Evolutionary conservation across 2,113 vertebrate species (phyloP), one percentile per base, ranked within the genome.

Genomic region (Ophiodon elongatus): DNA sequence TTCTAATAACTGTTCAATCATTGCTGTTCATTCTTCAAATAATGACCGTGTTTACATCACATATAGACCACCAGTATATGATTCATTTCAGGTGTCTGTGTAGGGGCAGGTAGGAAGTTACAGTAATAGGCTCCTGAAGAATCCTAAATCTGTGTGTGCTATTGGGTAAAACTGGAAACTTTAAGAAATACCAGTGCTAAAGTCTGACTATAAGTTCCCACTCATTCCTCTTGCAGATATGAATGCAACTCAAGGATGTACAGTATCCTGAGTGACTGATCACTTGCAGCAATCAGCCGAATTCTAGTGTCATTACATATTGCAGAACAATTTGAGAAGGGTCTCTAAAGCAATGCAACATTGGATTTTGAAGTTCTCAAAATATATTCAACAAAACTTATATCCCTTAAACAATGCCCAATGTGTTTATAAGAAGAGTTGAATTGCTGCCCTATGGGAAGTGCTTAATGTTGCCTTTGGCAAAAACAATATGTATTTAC

Each of bases 181-280:
- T 57, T 8, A n/a, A 35, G 37, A 31, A 60, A 31, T 45, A 4
- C 15, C 11, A 39, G 14, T 57, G 6, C 21, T 73, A 2, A 62
- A 9, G 27, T 25, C 23, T 47, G 41, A 45, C 25, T 31, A 9
- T 70, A 21, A 71, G 6, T 62, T n/a, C 7, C 21, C 27, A 47
- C 57, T 63, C 21, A 25, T 74, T 64, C 59, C 59, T 75, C 23
- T 27, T 54, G 41, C 14, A 63, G 39, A 43, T 62, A 74, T 73
- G 37, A 41, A 59, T 21, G 73, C 45, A 76, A 21, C 17, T 76
- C 29, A 50, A 63, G 21, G 29, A 76, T 47, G 64, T 27, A 35
- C 37, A 60, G 23, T 25, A 63, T 25, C 29, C 73, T 27, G 23
- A 47, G 35, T 15, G 31, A 43, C 33, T 37, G 39, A 71, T 54